phyloP scores from a whole-genome alignment of 92 coral and sea anemone species.

The Zoanthus sansibaricus region DNA sequence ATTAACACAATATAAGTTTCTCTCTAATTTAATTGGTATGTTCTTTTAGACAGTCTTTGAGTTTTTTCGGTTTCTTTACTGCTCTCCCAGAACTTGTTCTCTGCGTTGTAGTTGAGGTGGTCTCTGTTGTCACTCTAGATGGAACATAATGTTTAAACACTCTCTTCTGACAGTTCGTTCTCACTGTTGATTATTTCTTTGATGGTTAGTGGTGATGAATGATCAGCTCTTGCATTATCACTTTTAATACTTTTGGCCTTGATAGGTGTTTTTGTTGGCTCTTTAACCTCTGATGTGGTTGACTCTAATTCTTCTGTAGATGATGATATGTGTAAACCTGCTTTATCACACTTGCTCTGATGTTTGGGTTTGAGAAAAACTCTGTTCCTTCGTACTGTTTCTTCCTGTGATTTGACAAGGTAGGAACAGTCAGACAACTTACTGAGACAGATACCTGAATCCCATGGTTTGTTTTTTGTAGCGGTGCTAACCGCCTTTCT shows the following conservation, averaged over 20 bases:
- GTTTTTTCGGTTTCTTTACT: too few relatives aligned
- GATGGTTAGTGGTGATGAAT: background rate
- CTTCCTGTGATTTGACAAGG: slow-evolving; percentile 6
- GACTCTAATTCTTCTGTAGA: background rate
- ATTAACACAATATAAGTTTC: too few relatives aligned
- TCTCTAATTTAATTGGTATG: too few relatives aligned
- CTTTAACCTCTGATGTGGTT: background rate
- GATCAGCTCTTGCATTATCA: background rate
- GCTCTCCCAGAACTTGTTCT: too few relatives aligned
- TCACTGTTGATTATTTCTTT: too few relatives aligned
- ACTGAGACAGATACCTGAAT: slow-evolving; percentile 45
- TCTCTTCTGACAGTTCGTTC: too few relatives aligned
- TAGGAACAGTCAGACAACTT: slow-evolving; percentile 60
- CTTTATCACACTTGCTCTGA: background rate
- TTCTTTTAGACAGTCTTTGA: too few relatives aligned
- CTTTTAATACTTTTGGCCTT: background rate
- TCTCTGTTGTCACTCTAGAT: too few relatives aligned
- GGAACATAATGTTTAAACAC: too few relatives aligned
- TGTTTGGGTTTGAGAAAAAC: background rate
- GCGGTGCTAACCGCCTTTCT: slow-evolving; percentile 59
- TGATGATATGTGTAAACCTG: background rate
- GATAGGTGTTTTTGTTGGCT: background rate
- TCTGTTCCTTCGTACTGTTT: background rate
- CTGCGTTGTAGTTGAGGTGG: too few relatives aligned
- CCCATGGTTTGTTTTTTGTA: slow-evolving; percentile 49